phyloP scores from a whole-genome alignment of 2,888 invertebrate species.

The Conops quadrifasciatus region DNA sequence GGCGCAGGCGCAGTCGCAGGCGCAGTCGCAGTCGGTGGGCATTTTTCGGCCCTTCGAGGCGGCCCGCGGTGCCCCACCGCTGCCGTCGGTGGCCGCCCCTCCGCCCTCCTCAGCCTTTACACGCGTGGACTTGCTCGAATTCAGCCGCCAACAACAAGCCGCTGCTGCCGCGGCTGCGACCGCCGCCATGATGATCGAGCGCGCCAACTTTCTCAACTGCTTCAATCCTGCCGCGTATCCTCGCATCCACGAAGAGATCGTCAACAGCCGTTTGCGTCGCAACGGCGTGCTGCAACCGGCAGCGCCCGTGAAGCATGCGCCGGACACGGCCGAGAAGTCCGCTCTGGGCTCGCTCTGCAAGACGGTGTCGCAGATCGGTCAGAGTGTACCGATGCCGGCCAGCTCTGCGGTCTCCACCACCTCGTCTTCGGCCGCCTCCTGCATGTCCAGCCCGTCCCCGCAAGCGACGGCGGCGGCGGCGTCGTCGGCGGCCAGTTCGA shows the following conservation, averaged over 20 bases:
- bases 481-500: slow-evolving; percentile 51
- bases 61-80: slow-evolving; percentile 43
- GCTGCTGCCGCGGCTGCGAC: slow-evolving; percentile 61
- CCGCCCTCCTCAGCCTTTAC: slow-evolving; percentile 64
- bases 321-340: slow-evolving; percentile 63
- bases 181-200: slow-evolving; percentile 63
- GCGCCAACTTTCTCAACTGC: slow-evolving; percentile 63
- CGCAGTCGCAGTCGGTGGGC: slow-evolving; percentile 40
- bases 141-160: slow-evolving; percentile 62
- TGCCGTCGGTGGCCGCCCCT: slow-evolving; percentile 52
- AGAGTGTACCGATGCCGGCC: slow-evolving; percentile 45
- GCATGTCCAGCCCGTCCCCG: slow-evolving; percentile 48
- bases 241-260: slow-evolving; percentile 64
- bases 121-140: slow-evolving; percentile 61
- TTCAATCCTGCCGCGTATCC: slow-evolving; percentile 65
- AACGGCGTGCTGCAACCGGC: slow-evolving; percentile 50
- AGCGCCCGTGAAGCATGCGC: not conserved
- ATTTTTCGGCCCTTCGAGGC: slow-evolving; percentile 64
- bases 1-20: slow-evolving; percentile 2
- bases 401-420: slow-evolving; percentile 46
- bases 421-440: slow-evolving; percentile 50
- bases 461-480: slow-evolving; percentile 47
- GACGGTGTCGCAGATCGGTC: slow-evolving; percentile 75
- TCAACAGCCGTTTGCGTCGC: slow-evolving; percentile 60
- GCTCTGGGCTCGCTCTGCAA: slow-evolving; percentile 76